phyloP scores from a whole-genome alignment of 2,113 vertebrate species.

The Carassius auratus region DNA sequence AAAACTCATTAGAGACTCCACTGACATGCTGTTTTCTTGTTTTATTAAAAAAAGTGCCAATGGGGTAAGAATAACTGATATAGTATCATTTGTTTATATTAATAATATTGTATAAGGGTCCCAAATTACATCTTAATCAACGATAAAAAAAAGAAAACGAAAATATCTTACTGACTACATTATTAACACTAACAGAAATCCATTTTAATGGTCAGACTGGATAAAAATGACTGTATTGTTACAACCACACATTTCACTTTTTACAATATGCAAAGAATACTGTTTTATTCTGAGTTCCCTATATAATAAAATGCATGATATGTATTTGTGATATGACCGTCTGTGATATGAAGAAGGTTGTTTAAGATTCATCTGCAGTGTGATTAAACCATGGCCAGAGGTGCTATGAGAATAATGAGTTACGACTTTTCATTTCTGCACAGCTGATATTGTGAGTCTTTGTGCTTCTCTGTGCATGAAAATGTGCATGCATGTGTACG shows the following conservation, averaged over 20 bases:
- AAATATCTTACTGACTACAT: neutral
- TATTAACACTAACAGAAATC: neutral
- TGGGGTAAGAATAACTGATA: neutral
- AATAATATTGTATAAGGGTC: too few species aligned
- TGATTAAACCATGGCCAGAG: neutral
- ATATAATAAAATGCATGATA: neutral
- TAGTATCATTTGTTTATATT: neutral
- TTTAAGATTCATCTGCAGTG: conserved; percentile 2
- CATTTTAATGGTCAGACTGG: neutral
- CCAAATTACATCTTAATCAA: neutral
- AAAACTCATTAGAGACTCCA: neutral
- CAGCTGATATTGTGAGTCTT: neutral
- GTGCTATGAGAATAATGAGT: neutral
- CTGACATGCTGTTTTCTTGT: neutral
- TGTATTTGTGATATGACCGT: neutral
- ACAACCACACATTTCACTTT: neutral
- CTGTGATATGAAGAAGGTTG: neutral
- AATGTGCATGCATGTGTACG: neutral
- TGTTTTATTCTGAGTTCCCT: neutral
- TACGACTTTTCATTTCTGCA: conserved; percentile 3
- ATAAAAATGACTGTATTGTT: neutral
- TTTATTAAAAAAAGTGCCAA: neutral
- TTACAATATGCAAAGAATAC: neutral
- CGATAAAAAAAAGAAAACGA: too few species aligned
- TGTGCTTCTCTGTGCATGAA: neutral